These are phyloP conservation scores for Baronia brevicornis DNA, from an alignment of 2,888 invertebrate genomes.

Conservation along the genomic window DNA sequence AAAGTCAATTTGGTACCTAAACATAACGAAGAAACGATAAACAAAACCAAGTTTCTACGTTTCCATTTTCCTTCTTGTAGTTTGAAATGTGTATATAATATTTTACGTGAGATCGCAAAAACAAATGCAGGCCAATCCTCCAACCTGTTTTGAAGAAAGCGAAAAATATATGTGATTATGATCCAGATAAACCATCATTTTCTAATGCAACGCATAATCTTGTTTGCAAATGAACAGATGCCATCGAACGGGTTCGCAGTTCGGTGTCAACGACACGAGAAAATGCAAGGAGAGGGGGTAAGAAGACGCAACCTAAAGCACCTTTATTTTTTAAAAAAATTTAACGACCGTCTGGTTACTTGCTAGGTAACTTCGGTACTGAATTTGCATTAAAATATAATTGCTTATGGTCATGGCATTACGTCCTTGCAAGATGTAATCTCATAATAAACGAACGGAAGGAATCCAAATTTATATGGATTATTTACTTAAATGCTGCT, in stretches of 20 bases:
- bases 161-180: slow-evolving; percentile 29
- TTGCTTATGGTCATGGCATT: slow-evolving; percentile 5
- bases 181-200: slow-evolving; percentile 31
- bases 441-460: too few species aligned
- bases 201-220: slow-evolving; percentile 37
- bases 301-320: slow-evolving; percentile 12
- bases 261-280: slow-evolving; percentile 54
- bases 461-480: too few species aligned
- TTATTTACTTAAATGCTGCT: too few species aligned
- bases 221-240: slow-evolving; percentile 45
- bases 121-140: slow-evolving; percentile 12
- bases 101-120: slow-evolving; percentile 2
- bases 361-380: slow-evolving; percentile 13
- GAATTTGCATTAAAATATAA: slow-evolving; percentile 12
- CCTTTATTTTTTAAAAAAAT: slow-evolving; percentile 14
- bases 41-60: too few species aligned
- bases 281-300: slow-evolving; percentile 36
- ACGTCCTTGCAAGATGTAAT: slow-evolving; percentile 13
- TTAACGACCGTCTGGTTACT: slow-evolving; percentile 14
- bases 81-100: too few species aligned
- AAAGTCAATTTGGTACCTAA: too few species aligned
- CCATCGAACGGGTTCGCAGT: slow-evolving; percentile 44
- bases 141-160: slow-evolving; percentile 21
- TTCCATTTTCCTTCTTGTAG: too few species aligned
- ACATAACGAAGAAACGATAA: background rate